Conservation (phyloP, 1,140 invertebrate species). For the Anoplolepis gracilipes region DNA sequence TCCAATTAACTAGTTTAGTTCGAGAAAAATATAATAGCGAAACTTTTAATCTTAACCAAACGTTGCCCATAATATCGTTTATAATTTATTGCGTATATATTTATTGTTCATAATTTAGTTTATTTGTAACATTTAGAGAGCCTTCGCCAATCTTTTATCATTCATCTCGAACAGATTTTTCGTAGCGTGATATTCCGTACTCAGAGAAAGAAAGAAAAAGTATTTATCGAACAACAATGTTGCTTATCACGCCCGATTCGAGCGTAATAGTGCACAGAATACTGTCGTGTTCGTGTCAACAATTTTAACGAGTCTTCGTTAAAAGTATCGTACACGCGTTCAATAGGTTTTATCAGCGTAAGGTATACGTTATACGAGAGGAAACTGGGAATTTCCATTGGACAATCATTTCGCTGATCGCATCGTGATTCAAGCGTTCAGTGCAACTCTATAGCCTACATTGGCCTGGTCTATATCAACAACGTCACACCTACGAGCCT, state of each 20-base stretch:
- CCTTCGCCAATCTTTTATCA: background rate
- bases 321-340: background rate
- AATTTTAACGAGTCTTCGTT: background rate
- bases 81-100: background rate
- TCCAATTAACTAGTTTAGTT: background rate
- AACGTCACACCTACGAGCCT: slow-evolving; percentile 5
- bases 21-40: background rate
- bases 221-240: background rate
- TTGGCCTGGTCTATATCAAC: slow-evolving; percentile 3
- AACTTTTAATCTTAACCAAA: background rate
- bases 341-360: slow-evolving; percentile 24
- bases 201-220: background rate
- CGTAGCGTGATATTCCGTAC: background rate
- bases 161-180: background rate
- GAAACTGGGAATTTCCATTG: slow-evolving; percentile 18
- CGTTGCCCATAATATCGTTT: background rate
- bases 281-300: background rate
- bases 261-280: background rate
- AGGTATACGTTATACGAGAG: background rate
- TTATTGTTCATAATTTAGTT: background rate
- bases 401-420: background rate
- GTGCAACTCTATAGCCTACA: background rate
- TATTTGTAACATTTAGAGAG: background rate
- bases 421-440: background rate
- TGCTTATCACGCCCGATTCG: background rate